Conservation (phyloP, 2,113 vertebrate genomes). For the Lampris megalopsis region DNA sequence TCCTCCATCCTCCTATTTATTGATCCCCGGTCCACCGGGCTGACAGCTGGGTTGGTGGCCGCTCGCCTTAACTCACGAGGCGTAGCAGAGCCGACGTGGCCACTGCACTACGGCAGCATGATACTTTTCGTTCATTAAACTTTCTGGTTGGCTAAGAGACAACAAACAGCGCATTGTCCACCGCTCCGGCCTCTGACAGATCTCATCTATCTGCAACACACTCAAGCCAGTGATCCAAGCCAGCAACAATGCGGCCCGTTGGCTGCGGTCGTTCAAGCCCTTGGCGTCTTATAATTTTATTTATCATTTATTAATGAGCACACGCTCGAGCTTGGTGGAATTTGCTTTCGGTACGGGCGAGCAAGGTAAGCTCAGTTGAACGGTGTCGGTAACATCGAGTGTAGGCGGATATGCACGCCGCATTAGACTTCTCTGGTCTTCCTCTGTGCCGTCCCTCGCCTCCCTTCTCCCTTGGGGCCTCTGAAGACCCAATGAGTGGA, state of each 20-base stretch:
- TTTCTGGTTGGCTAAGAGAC: constrained; percentile 6
- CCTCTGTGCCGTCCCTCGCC: constrained; percentile 30
- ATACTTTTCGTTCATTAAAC: constrained; percentile 25
- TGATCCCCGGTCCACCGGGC: not conserved
- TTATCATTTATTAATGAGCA: too few species aligned
- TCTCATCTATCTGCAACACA: constrained; percentile 33
- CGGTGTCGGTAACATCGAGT: too few species aligned
- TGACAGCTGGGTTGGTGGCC: constrained; percentile 7
- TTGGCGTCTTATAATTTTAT: too few species aligned
- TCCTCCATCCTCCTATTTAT: not conserved
- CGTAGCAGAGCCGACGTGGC: constrained; percentile 8
- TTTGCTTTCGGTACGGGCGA: too few species aligned
- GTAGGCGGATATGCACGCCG: too few species aligned
- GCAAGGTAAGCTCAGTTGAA: too few species aligned
- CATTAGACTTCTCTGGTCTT: not conserved
- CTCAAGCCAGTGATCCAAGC: constrained; percentile 17
- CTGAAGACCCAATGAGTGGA: constrained; percentile 36
- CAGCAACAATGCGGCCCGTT: constrained; percentile 24
- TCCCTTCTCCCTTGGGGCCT: constrained; percentile 42
- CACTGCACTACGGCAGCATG: not conserved
- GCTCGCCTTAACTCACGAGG: not conserved
- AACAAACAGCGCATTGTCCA: constrained; percentile 34
- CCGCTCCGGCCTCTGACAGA: constrained; percentile 42
- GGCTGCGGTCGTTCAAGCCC: constrained; percentile 40
- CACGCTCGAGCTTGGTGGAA: too few species aligned